Percentiles rank a stretch among this genome's conserved stretches.
Conservation (phyloP, 2,888 invertebrate genomes). For the Diogma glabrata region DNA sequence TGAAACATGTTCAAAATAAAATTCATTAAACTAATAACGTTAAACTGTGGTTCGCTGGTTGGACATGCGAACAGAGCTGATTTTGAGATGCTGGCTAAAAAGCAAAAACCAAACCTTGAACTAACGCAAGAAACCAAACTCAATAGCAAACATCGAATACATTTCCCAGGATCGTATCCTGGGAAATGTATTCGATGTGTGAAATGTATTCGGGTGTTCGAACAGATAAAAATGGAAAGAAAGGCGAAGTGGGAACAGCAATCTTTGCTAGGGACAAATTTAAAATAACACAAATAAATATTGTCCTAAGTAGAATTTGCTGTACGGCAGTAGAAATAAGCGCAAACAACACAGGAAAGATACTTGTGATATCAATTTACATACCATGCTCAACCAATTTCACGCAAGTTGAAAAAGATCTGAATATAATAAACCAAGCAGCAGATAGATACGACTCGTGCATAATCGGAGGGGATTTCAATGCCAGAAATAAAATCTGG, state of each 20-base stretch:
- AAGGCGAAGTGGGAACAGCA: not conserved
- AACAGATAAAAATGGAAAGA: conserved; percentile 1
- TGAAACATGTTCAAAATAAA: not conserved
- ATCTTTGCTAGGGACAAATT: not conserved
- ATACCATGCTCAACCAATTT: not conserved
- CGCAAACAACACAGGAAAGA: not conserved
- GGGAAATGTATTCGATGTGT: too few species aligned
- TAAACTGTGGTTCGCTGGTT: not conserved
- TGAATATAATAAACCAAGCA: not conserved
- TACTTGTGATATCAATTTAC: too few species aligned
- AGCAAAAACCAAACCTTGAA: not conserved
- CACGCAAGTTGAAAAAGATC: not conserved
- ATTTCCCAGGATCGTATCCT: not conserved
- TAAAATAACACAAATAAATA: not conserved
- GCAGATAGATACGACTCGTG: not conserved
- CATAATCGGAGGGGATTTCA: not conserved
- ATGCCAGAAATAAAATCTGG: not conserved
- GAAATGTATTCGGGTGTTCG: not conserved
- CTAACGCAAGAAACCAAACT: not conserved
- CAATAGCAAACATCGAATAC: not conserved
- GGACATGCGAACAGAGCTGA: not conserved
- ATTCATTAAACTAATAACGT: not conserved
- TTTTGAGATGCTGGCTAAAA: not conserved
- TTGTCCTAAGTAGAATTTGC: not conserved
- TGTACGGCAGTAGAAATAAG: not conserved